phyloP scores from a whole-genome alignment of 2,113 vertebrate genomes.

The Gopherus evgoodei region DNA sequence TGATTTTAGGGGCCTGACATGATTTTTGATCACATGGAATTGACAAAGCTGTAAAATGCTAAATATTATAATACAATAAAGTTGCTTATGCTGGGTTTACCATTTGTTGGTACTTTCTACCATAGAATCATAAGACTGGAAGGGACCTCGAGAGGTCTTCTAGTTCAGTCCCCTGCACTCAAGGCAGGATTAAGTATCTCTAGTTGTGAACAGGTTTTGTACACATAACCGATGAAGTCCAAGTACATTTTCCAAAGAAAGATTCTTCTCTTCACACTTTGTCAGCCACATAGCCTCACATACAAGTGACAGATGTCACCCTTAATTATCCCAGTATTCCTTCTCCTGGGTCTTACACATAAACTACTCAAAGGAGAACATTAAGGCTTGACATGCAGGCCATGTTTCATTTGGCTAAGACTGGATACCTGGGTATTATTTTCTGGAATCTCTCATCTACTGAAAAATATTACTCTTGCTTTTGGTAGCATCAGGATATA shows the following conservation, averaged over 20 bases:
- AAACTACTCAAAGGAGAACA: neutral
- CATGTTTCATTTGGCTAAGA: rapidly evolving
- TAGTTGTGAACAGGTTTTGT: neutral
- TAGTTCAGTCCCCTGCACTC: too few relatives aligned
- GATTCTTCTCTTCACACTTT: slow-evolving; percentile 38
- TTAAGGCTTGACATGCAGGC: neutral
- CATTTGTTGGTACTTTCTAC: neutral
- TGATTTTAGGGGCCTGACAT: too few relatives aligned
- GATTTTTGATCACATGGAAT: neutral
- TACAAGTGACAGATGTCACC: slow-evolving; percentile 65
- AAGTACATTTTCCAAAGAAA: slow-evolving; percentile 27
- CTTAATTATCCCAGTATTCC: neutral
- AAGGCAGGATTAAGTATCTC: too few relatives aligned
- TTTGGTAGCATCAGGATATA: neutral
- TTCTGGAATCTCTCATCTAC: neutral
- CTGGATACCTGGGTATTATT: neutral
- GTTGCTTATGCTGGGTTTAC: rapidly evolving
- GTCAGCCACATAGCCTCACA: slow-evolving; percentile 63
- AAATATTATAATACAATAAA: rapidly evolving
- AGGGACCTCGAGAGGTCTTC: too few relatives aligned
- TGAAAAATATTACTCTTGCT: neutral
- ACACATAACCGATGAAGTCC: neutral
- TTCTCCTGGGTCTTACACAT: neutral
- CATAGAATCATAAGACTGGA: neutral
- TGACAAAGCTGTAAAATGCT: neutral